Conservation (phyloP, 2,888 invertebrate genomes). For the Synanthedon myopaeformis region DNA sequence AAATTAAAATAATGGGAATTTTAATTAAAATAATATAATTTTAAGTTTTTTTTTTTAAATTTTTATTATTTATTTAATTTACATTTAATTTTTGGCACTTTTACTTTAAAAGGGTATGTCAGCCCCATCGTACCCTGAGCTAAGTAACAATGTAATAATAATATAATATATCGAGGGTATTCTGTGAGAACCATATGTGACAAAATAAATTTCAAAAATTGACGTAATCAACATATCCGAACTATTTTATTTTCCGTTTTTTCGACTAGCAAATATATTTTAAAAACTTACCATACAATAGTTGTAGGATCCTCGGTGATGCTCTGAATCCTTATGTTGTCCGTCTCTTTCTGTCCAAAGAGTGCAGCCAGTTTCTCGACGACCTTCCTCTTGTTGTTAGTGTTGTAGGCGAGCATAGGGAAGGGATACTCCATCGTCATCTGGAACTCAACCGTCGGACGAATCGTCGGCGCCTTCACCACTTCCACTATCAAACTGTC, state of each 20-base stretch:
- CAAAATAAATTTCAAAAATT: no score
- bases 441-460: slow-evolving; percentile 83
- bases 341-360: slow-evolving; percentile 81
- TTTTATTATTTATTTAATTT: no score
- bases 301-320: slow-evolving; percentile 77
- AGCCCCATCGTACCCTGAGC: no score
- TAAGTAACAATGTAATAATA: no score
- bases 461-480: slow-evolving; percentile 71
- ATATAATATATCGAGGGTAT: no score
- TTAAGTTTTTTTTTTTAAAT: no score
- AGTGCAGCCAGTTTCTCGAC: slow-evolving; percentile 82
- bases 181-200: no score
- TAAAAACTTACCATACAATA: slow-evolving; percentile 73
- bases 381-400: slow-evolving; percentile 81
- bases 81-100: no score
- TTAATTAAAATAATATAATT: background rate
- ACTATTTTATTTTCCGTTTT: no score
- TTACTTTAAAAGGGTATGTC: no score
- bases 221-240: no score
- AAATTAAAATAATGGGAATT: background rate
- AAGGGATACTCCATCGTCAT: slow-evolving; percentile 80
- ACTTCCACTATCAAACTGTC: slow-evolving; percentile 85
- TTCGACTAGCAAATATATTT: background rate
- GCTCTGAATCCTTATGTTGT: slow-evolving; percentile 79
- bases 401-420: slow-evolving; percentile 77